Conservation (phyloP, 2,113 vertebrate genomes). For the Hemibagrus wyckioides region DNA sequence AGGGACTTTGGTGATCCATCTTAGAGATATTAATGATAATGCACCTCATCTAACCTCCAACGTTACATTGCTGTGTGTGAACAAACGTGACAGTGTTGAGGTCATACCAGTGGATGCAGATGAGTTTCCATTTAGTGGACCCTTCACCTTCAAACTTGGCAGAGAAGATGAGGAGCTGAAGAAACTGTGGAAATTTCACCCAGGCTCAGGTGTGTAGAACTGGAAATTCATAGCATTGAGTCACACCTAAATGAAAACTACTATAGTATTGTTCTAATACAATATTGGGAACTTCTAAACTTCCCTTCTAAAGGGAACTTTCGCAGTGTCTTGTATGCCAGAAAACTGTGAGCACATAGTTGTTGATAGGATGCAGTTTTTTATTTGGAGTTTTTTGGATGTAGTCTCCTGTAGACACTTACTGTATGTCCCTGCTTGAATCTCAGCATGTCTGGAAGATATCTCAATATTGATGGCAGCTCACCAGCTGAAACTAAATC, state of each 20-base stretch:
- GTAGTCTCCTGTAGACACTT: too few species aligned
- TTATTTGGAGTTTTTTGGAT: too few species aligned
- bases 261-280: not conserved
- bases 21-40: constrained; percentile 76
- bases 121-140: constrained; percentile 64
- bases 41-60: constrained; percentile 61
- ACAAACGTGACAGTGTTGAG: constrained; percentile 48
- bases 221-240: not conserved
- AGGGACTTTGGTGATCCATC: constrained; percentile 68
- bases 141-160: constrained; percentile 72
- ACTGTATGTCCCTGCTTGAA: too few species aligned
- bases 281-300: too few species aligned
- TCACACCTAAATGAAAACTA: not conserved
- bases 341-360: too few species aligned
- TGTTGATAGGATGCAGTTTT: too few species aligned
- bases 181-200: constrained; percentile 71
- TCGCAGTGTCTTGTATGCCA: too few species aligned
- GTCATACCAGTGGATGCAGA: constrained; percentile 65
- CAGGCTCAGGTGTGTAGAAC: constrained; percentile 60
- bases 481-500: too few species aligned
- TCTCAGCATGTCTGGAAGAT: too few species aligned
- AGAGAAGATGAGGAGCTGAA: constrained; percentile 40
- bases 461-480: too few species aligned
- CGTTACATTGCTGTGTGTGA: constrained; percentile 64
- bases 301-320: too few species aligned